These are phyloP conservation scores for Ridgeia piscesae DNA, from an alignment of 1,140 invertebrate genomes.

Conservation along the genomic window DNA sequence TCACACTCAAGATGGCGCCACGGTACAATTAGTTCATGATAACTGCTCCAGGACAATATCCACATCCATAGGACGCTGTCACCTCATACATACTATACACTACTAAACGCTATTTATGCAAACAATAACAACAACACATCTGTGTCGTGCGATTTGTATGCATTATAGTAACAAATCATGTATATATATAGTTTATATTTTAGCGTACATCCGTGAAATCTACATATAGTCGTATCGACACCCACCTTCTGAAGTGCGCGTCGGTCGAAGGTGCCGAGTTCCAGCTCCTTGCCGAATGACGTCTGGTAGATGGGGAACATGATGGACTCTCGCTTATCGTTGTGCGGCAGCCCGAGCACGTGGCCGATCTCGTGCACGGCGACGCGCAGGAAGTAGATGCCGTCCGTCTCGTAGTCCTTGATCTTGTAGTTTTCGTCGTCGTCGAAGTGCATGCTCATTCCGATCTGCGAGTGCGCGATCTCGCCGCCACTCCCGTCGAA, in stretches of 20 bases:
- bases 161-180: no score
- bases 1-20: neutral
- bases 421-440: conserved; percentile 58
- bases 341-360: conserved; percentile 87
- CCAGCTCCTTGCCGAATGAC: neutral
- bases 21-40: neutral
- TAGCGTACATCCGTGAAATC: no score
- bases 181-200: no score
- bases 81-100: neutral
- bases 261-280: neutral
- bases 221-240: neutral
- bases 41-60: neutral
- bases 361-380: conserved; percentile 94
- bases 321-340: conserved; percentile 79
- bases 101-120: neutral
- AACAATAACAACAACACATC: no score
- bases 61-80: neutral
- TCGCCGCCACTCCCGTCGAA: conserved; percentile 61
- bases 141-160: no score
- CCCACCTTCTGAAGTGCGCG: neutral
- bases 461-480: conserved; percentile 56
- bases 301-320: conserved; percentile 89
- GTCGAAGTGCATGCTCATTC: conserved; percentile 57
- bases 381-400: conserved; percentile 58
- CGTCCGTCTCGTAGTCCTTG: neutral